Evolutionary conservation across 64 coral and sea anemone species (phyloP).

Genomic region (Montipora efflorescens): DNA sequence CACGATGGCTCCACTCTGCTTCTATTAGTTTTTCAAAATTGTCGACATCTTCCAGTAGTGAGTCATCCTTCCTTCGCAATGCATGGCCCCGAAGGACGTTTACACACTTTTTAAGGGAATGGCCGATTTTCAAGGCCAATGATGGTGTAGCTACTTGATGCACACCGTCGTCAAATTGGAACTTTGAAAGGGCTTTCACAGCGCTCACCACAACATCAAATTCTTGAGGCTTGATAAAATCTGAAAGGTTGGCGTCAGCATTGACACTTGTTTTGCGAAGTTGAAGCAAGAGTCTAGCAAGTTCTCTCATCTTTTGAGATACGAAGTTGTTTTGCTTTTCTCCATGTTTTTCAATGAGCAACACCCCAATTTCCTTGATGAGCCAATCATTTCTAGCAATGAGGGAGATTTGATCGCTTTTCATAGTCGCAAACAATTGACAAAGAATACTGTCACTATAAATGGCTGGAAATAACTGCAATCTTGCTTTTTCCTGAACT

Average conservation of each 20-base stretch:
- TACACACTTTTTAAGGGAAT: slow-evolving; percentile 66
- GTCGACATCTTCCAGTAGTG: slow-evolving; percentile 23
- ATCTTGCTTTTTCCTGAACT: slow-evolving; percentile 14
- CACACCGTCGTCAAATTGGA: slow-evolving; percentile 25
- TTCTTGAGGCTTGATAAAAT: slow-evolving; percentile 49
- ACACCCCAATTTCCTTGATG: slow-evolving; percentile 32
- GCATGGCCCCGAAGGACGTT: slow-evolving; percentile 29
- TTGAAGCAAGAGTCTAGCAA: neutral
- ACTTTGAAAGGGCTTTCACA: slow-evolving; percentile 36
- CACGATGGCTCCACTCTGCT: slow-evolving; percentile 44
- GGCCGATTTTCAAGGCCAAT: slow-evolving; percentile 48
- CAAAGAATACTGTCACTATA: neutral
- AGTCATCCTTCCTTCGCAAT: slow-evolving; percentile 37
- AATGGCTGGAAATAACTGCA: neutral
- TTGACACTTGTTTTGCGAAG: neutral
- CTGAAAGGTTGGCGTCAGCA: neutral
- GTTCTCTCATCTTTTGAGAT: slow-evolving; percentile 67
- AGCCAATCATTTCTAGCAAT: slow-evolving; percentile 24
- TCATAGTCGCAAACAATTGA: neutral
- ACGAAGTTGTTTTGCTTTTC: neutral
- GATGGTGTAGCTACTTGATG: slow-evolving; percentile 51
- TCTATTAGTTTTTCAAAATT: slow-evolving; percentile 57
- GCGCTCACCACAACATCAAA: slow-evolving; percentile 51
- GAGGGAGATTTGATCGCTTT: slow-evolving; percentile 4
- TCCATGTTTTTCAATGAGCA: slow-evolving; percentile 25